These are phyloP conservation scores for Montipora foliosa DNA, from an alignment of 64 coral and sea anemone genomes.

Conservation along the genomic window DNA sequence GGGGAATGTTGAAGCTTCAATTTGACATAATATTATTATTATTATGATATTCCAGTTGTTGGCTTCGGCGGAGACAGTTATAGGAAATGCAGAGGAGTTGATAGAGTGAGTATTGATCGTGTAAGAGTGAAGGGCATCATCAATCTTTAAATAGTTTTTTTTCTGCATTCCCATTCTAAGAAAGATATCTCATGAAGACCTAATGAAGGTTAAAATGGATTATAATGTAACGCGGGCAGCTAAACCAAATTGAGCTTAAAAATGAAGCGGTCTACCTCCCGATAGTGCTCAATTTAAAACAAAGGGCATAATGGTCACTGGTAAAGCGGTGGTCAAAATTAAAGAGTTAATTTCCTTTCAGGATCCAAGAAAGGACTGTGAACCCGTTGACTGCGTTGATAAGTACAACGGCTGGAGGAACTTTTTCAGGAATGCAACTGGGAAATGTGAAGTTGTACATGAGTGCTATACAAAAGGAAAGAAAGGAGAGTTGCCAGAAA, in stretches of 20 bases:
- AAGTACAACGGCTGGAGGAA: slow-evolving; percentile 97
- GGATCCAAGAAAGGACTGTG: slow-evolving; percentile 84
- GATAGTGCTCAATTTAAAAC: no score
- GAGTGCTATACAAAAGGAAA: slow-evolving; percentile 89
- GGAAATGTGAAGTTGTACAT: slow-evolving; percentile 81
- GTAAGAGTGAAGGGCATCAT: no score
- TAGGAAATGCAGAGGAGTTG: slow-evolving; percentile 78
- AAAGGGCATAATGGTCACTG: background rate
- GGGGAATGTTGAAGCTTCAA: no score
- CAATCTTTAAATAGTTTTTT: no score
- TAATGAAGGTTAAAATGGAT: no score
- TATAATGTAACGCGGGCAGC: no score
- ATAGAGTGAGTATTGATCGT: slow-evolving; percentile 54
- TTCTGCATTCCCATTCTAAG: no score
- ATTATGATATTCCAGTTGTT: slow-evolving; percentile 42
- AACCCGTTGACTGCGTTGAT: slow-evolving; percentile 85
- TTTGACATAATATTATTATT: background rate
- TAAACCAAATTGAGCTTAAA: no score
- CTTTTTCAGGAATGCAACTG: slow-evolving; percentile 79
- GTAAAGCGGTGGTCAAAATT: no score
- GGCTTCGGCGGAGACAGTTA: slow-evolving; percentile 64
- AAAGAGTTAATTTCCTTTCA: background rate
- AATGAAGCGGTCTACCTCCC: no score
- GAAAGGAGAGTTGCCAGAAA: slow-evolving; percentile 89
- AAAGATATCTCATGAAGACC: no score